Conservation (phyloP, 2,797 vertebrate species). For the Cheirogaleus major region DNA sequence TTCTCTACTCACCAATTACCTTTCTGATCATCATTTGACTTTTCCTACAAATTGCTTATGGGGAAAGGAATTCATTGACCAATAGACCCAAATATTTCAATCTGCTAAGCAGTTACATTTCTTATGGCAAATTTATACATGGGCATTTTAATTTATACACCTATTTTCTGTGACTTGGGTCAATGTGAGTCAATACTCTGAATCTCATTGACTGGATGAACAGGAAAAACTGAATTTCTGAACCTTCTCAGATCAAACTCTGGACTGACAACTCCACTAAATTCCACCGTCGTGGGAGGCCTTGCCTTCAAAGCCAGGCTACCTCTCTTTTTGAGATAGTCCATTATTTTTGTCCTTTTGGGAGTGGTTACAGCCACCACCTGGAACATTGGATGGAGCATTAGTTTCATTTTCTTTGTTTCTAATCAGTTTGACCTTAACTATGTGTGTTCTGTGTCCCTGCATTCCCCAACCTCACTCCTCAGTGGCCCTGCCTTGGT, state of each 20-base stretch:
- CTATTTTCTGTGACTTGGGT: neutral
- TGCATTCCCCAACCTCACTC: neutral
- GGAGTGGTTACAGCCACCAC: neutral
- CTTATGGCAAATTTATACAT: neutral
- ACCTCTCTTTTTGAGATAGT: neutral
- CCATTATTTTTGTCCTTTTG: neutral
- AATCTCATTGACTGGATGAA: neutral
- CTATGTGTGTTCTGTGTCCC: rapidly evolving
- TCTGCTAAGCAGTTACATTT: neutral
- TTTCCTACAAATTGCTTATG: neutral
- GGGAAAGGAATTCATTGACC: neutral
- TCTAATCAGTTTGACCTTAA: neutral
- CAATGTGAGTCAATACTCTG: neutral
- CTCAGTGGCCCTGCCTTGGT: neutral
- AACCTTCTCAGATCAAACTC: neutral
- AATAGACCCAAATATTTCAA: neutral
- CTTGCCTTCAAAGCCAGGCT: neutral
- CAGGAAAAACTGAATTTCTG: neutral
- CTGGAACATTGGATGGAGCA: neutral
- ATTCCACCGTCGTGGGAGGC: neutral
- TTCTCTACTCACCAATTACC: neutral
- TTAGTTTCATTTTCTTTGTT: neutral
- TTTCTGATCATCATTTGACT: neutral
- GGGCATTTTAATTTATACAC: neutral
- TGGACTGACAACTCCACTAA: neutral